These are phyloP conservation scores for Macropis europaea DNA, from an alignment of 2,888 invertebrate genomes.

Conservation along the genomic window DNA sequence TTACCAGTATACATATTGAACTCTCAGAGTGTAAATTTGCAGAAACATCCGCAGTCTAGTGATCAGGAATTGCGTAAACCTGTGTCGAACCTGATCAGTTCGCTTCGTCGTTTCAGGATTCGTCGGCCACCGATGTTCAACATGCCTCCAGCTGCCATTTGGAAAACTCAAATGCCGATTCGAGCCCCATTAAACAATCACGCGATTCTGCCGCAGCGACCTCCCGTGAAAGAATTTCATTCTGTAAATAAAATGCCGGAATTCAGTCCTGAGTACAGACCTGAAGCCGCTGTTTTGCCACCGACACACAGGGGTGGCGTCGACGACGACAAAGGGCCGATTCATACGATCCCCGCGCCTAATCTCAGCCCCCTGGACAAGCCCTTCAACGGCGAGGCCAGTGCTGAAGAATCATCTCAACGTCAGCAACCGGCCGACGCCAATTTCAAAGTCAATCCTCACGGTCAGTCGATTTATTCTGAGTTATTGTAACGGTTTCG, in stretches of 20 bases:
- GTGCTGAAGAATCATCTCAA: conserved; percentile 48
- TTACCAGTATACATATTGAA: too few relatives aligned
- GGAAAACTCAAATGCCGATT: conserved; percentile 68
- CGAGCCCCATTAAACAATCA: conserved; percentile 62
- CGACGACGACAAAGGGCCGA: conserved; percentile 84
- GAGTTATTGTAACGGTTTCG: not conserved
- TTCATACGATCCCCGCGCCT: conserved; percentile 93
- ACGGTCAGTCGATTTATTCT: conserved; percentile 42
- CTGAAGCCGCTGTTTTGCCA: conserved; percentile 63
- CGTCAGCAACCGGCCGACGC: conserved; percentile 51
- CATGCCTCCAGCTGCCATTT: conserved; percentile 47
- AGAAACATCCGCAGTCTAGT: too few relatives aligned
- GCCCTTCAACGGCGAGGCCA: conserved; percentile 80
- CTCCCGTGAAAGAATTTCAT: conserved; percentile 72
- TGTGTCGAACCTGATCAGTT: too few relatives aligned
- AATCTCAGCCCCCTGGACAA: conserved; percentile 87
- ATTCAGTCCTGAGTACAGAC: conserved; percentile 66
- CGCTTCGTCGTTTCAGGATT: conserved; percentile 51
- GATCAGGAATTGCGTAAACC: too few relatives aligned
- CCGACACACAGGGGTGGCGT: conserved; percentile 67
- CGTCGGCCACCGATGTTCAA: conserved; percentile 71
- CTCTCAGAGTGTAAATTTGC: too few relatives aligned
- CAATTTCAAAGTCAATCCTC: conserved; percentile 53
- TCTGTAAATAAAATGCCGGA: conserved; percentile 69
- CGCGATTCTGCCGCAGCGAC: conserved; percentile 68